Percentiles rank a stretch among this genome's conserved stretches.
These are phyloP conservation scores for Stichopus chloronotus DNA, from an alignment of 35 echinoderm and acorn worm species.

Conservation along the genomic window DNA sequence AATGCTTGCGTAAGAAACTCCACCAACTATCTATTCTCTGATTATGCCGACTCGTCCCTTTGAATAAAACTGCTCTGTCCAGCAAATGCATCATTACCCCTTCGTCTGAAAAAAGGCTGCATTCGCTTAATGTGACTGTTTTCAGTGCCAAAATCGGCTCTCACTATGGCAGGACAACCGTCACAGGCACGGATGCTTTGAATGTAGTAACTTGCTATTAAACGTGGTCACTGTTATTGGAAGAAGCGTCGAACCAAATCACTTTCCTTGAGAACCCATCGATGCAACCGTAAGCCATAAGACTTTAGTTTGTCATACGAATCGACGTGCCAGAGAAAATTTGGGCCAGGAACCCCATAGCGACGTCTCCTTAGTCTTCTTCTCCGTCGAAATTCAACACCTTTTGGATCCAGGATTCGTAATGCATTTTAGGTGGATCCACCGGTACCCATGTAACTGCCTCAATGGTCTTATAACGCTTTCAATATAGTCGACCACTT, in stretches of 20 bases:
- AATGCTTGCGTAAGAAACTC: too few species aligned
- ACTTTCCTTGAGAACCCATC: too few species aligned
- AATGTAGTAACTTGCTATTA: slow-evolving; percentile 67
- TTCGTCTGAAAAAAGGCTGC: too few species aligned
- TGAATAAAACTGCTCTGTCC: slow-evolving; percentile 39
- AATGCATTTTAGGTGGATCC: slow-evolving; percentile 68
- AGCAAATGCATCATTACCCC: too few species aligned
- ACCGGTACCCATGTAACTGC: slow-evolving; percentile 67
- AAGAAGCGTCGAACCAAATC: slow-evolving; percentile 67
- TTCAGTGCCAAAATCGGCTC: slow-evolving; percentile 54
- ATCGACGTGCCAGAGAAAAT: too few species aligned
- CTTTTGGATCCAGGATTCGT: slow-evolving; percentile 63
- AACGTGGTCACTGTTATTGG: slow-evolving; percentile 63
- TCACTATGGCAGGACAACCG: slow-evolving; percentile 21
- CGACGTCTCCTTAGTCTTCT: slow-evolving; percentile 45
- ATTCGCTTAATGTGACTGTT: slow-evolving; percentile 40
- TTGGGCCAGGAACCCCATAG: too few species aligned
- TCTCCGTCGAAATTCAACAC: slow-evolving; percentile 31
- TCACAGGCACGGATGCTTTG: slow-evolving; percentile 20
- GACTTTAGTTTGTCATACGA: slow-evolving; percentile 76
- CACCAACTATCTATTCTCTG: slow-evolving; percentile 40
- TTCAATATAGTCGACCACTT: slow-evolving; percentile 60
- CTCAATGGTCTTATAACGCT: slow-evolving; percentile 27
- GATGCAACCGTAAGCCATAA: slow-evolving; percentile 70
- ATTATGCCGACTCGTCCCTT: slow-evolving; percentile 22